phyloP scores from a whole-genome alignment of 2,888 invertebrate genomes.

The Mimumesa dahlbomi region DNA sequence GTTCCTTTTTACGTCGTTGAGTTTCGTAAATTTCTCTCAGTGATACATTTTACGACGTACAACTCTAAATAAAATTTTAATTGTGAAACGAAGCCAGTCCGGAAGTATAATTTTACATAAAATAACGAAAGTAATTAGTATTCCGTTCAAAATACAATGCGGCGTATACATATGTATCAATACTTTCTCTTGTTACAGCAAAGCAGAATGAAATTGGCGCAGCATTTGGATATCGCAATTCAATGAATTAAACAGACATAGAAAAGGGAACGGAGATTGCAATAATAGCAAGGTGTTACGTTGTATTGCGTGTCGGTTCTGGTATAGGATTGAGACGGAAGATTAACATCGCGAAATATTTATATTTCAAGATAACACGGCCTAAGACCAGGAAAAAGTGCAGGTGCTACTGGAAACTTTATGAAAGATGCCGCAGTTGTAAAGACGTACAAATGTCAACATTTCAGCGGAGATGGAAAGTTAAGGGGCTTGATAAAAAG shows the following conservation, averaged over 20 bases:
- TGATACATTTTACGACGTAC: too few species aligned
- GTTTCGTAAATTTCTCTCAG: too few species aligned
- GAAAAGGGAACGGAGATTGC: not conserved
- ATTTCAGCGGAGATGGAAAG: not conserved
- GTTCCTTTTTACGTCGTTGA: too few species aligned
- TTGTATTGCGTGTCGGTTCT: not conserved
- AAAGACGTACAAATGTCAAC: not conserved
- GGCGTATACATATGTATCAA: too few species aligned
- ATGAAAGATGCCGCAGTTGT: not conserved
- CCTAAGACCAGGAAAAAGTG: not conserved
- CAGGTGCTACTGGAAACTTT: not conserved
- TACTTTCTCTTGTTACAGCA: too few species aligned
- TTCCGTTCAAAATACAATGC: too few species aligned
- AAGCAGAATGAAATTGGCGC: too few species aligned
- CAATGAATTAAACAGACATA: not conserved
- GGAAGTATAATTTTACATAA: not conserved
- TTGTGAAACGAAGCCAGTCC: not conserved
- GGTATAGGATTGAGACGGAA: not conserved
- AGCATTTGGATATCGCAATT: too few species aligned
- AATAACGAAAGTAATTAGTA: too few species aligned
- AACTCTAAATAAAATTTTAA: too few species aligned
- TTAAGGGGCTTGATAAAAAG: too few species aligned
- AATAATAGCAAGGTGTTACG: not conserved
- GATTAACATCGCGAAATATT: not conserved
- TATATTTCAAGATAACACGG: not conserved